These are phyloP conservation scores for Penelope pileata DNA, from an alignment of 2,113 vertebrate genomes.

Conservation along the genomic window DNA sequence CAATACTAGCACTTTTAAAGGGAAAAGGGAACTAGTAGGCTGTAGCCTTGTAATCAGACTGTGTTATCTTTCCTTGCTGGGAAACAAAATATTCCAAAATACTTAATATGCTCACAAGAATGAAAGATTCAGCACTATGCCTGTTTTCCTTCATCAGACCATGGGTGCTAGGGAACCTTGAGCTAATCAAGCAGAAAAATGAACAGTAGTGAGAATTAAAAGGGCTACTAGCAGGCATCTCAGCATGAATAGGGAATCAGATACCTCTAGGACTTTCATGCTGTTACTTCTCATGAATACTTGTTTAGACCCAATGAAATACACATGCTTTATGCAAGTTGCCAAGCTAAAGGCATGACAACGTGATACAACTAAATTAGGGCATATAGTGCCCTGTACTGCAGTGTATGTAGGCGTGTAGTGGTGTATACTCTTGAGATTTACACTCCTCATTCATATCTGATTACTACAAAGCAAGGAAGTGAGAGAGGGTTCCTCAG, in stretches of 20 bases:
- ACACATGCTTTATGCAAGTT: background rate
- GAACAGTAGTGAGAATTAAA: background rate
- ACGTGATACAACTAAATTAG: background rate
- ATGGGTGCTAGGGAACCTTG: background rate
- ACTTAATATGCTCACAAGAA: background rate
- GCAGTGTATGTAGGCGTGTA: no score
- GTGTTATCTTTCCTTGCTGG: background rate
- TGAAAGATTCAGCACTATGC: background rate
- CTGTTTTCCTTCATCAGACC: background rate
- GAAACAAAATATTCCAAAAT: background rate
- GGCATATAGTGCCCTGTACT: background rate
- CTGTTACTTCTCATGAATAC: background rate
- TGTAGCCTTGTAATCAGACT: accelerated
- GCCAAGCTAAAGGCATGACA: background rate
- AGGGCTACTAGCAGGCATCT: background rate
- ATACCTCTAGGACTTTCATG: background rate
- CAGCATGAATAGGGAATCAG: background rate
- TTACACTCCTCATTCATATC: background rate
- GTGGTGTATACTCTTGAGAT: background rate
- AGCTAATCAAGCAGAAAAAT: background rate
- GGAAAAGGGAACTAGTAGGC: background rate
- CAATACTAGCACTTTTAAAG: background rate
- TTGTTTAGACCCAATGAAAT: background rate
- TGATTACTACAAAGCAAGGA: background rate
- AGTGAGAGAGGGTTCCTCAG: background rate